phyloP scores from a whole-genome alignment of 2,797 vertebrate species.

The Gallinago stenura region DNA sequence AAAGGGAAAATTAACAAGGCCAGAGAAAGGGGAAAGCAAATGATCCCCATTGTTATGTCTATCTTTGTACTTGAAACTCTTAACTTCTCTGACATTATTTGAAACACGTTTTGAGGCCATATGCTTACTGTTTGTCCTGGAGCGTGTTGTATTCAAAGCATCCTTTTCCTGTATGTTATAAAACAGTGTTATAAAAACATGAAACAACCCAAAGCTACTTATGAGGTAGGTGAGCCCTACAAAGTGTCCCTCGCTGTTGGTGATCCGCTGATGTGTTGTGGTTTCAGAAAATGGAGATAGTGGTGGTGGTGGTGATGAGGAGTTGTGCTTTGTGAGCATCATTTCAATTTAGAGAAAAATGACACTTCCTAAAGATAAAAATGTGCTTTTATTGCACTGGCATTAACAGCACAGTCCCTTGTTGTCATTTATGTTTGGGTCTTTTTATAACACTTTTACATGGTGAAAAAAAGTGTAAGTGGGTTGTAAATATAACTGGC shows the following conservation, averaged over 20 bases:
- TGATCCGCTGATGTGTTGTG: background rate
- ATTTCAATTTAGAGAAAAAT: background rate
- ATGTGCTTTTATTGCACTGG: background rate
- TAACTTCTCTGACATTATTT: slow-evolving; percentile 16
- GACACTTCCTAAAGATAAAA: background rate
- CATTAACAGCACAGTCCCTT: background rate
- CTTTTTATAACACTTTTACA: background rate
- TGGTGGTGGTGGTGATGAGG: background rate
- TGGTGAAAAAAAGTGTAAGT: background rate
- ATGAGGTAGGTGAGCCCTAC: background rate
- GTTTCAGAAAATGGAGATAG: background rate
- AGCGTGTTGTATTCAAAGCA: slow-evolving; percentile 12
- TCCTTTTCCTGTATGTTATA: slow-evolving; percentile 8
- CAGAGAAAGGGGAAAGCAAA: background rate
- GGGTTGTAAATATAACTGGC: background rate
- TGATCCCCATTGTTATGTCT: slow-evolving; percentile 40
- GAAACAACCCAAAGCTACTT: background rate
- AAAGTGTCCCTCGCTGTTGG: background rate
- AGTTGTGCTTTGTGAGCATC: background rate
- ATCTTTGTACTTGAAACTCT: background rate
- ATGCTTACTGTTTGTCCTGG: slow-evolving; percentile 23
- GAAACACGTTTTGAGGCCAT: slow-evolving; percentile 28
- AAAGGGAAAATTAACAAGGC: slow-evolving; percentile 22
- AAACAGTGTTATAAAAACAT: slow-evolving; percentile 13
- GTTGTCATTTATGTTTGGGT: background rate